These are phyloP conservation scores for Panthera leo DNA, from an alignment of 2,113 vertebrate species.

Conservation along the genomic window DNA sequence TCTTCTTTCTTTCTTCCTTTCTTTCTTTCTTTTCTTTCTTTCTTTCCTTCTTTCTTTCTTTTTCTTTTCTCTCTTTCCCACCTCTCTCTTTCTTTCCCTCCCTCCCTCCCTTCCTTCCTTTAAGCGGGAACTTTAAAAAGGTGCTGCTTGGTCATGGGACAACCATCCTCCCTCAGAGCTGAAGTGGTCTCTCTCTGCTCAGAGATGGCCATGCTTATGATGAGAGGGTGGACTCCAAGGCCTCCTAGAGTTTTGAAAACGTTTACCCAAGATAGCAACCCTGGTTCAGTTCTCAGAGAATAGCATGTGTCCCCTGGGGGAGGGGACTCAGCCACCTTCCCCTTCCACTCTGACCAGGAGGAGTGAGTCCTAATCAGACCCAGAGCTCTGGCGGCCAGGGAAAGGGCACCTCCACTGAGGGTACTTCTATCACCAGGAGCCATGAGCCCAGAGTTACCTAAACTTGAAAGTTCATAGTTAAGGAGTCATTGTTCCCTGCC, in stretches of 20 bases:
- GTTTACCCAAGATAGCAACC: neutral
- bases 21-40: neutral
- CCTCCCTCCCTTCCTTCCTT: neutral
- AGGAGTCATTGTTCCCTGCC: neutral
- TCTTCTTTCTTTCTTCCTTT: neutral
- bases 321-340: neutral
- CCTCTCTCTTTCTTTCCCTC: neutral
- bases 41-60: no score
- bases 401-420: neutral
- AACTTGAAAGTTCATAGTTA: neutral
- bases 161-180: neutral
- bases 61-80: fast-evolving
- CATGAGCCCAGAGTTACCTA: neutral
- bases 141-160: neutral
- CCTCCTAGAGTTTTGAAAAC: slow-evolving; percentile 8
- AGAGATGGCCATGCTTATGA: neutral
- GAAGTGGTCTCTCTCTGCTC: neutral
- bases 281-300: neutral
- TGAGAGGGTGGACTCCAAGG: neutral
- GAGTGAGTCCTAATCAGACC: neutral
- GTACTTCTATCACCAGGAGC: neutral
- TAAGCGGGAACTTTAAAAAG: neutral
- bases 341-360: neutral
- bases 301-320: neutral
- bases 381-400: neutral